A percentile compares a stretch with the other conserved stretches of the same genome.
Conservation (phyloP, 2,888 invertebrate genomes). For the Cantharis nigra region DNA sequence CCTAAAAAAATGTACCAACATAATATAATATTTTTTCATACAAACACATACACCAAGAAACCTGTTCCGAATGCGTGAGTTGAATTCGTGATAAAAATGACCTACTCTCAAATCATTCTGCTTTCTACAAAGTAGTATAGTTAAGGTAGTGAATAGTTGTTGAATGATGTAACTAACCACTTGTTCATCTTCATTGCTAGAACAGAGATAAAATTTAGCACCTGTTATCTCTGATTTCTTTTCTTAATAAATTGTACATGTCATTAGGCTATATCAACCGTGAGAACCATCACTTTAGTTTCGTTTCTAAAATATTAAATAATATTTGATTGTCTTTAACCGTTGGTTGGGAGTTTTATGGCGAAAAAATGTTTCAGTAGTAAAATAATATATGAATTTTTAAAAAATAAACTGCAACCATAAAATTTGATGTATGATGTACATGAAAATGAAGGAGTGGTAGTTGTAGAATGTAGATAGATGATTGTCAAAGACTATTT, state of each 20-base stretch:
- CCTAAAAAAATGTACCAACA: conserved; percentile 3
- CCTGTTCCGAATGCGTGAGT: conserved; percentile 31
- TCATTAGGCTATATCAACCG: neutral
- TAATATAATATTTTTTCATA: conserved; percentile 8
- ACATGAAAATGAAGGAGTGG: neutral
- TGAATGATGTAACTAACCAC: conserved; percentile 32
- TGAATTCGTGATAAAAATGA: conserved; percentile 41
- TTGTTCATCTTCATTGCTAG: conserved; percentile 22
- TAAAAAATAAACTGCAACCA: neutral
- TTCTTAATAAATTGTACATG: conserved; percentile 20
- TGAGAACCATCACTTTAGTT: conserved; percentile 4
- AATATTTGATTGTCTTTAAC: neutral
- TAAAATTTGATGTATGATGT: neutral
- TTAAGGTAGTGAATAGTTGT: conserved; percentile 38
- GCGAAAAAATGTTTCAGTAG: neutral
- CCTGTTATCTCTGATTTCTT: conserved; percentile 31
- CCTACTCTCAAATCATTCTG: conserved; percentile 41
- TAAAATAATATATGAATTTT: neutral
- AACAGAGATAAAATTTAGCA: conserved; percentile 31
- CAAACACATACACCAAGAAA: conserved; percentile 26
- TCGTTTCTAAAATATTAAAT: conserved; percentile 17
- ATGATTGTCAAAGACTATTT: conserved; percentile 15
- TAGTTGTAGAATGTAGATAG: neutral
- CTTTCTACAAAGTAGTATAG: conserved; percentile 33
- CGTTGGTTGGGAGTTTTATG: neutral